A percentile compares a stretch with the other conserved stretches of the same genome.
Conservation (phyloP, 2,113 vertebrate genomes). For the Microcebus tavaratra region DNA sequence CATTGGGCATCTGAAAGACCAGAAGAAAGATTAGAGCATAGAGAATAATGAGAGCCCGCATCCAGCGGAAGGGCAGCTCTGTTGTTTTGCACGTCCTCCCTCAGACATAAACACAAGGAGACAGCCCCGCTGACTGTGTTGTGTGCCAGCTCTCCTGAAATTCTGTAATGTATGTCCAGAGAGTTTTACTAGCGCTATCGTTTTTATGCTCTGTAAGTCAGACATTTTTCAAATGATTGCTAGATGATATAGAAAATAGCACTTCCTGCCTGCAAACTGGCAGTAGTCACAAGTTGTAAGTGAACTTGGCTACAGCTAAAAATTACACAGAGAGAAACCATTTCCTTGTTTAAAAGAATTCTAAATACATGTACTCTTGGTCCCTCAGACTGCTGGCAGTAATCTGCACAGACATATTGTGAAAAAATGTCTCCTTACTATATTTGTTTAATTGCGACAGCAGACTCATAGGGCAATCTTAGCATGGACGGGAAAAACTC, state of each 20-base stretch:
- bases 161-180: background rate
- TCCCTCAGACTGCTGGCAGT: slow-evolving; percentile 34
- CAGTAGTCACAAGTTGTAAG: slow-evolving; percentile 24
- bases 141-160: background rate
- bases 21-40: background rate
- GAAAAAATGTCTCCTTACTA: slow-evolving; percentile 61
- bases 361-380: background rate
- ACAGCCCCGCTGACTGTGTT: background rate
- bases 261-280: slow-evolving; percentile 11
- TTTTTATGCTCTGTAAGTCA: slow-evolving; percentile 25
- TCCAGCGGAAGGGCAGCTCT: background rate
- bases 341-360: slow-evolving; percentile 48
- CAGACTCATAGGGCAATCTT: background rate
- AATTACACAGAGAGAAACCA: slow-evolving; percentile 28
- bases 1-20: background rate
- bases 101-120: background rate
- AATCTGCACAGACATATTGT: slow-evolving; percentile 33
- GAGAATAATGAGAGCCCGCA: background rate
- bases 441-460: slow-evolving; percentile 37
- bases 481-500: background rate
- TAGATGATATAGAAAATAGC: slow-evolving; percentile 14
- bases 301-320: slow-evolving; percentile 23
- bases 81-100: background rate
- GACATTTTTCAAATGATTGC: slow-evolving; percentile 24
- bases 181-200: background rate